These are phyloP conservation scores for Epirrita christyi DNA, from an alignment of 2,888 invertebrate species.

Conservation along the genomic window DNA sequence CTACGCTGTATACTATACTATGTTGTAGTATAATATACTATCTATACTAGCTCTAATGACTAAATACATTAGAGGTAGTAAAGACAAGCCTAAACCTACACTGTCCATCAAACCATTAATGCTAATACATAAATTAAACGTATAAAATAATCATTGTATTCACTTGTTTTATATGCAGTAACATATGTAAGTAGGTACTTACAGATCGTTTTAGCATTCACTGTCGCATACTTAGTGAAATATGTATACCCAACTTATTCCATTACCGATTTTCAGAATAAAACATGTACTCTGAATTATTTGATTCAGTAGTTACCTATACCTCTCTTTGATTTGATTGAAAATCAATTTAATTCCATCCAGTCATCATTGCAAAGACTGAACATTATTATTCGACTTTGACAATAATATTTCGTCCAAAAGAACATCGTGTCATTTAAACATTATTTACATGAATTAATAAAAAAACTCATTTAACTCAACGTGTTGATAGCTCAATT, in stretches of 20 bases:
- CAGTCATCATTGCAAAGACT: conserved; percentile 62
- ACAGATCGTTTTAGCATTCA: neutral
- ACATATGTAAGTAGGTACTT: neutral
- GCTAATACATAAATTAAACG: too few species aligned
- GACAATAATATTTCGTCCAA: conserved; percentile 73
- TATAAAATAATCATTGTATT: too few species aligned
- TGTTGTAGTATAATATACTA: too few species aligned
- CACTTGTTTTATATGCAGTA: too few species aligned
- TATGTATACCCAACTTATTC: neutral
- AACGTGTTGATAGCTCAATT: too few species aligned
- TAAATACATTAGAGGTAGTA: too few species aligned
- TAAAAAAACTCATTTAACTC: too few species aligned
- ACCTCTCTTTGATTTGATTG: neutral
- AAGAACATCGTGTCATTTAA: neutral
- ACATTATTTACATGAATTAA: too few species aligned
- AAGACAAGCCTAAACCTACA: too few species aligned
- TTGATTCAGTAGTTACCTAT: neutral
- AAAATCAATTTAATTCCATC: conserved; percentile 51
- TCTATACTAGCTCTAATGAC: too few species aligned
- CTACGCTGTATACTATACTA: too few species aligned
- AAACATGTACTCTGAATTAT: neutral
- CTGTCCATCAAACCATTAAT: too few species aligned
- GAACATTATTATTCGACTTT: conserved; percentile 50
- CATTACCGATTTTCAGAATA: neutral
- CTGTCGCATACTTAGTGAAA: neutral